Percentiles rank a stretch among this genome's conserved stretches.
Evolutionary conservation across 2,888 invertebrate species (phyloP).

Genomic region (Tortricodes alternella): DNA sequence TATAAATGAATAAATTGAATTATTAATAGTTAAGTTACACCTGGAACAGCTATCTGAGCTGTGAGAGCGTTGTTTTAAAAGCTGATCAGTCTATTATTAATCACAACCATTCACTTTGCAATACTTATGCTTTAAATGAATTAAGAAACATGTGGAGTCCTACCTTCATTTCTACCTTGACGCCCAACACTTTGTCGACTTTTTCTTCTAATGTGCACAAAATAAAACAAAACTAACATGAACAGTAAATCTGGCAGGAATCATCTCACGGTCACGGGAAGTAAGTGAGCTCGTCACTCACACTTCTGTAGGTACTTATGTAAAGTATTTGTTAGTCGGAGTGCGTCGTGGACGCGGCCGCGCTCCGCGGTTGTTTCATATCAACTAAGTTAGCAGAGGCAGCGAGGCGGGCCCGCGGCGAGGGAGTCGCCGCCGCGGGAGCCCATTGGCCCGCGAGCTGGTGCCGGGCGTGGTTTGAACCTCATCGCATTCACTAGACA

Average conservation of each 20-base stretch:
- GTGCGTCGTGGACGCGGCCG: conserved; percentile 45
- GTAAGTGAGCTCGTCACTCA: not conserved
- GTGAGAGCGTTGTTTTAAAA: too few species aligned
- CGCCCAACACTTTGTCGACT: conserved; percentile 65
- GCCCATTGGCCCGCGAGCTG: conserved; percentile 47
- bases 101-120: too few species aligned
- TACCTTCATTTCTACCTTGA: conserved; percentile 75
- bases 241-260: conserved; percentile 35
- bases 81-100: too few species aligned
- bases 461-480: conserved; percentile 40
- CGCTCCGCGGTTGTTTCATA: conserved; percentile 49
- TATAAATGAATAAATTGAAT: too few species aligned
- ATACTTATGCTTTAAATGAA: too few species aligned
- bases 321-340: not conserved
- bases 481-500: conserved; percentile 33
- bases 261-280: conserved; percentile 38
- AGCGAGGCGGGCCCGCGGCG: conserved; percentile 33
- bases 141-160: too few species aligned
- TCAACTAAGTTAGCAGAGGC: conserved; percentile 51
- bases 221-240: conserved; percentile 52
- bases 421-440: conserved; percentile 32
- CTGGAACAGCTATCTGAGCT: too few species aligned
- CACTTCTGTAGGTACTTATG: not conserved
- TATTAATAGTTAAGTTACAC: too few species aligned
- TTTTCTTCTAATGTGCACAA: conserved; percentile 47